Base-by-base conservation (phyloP, 2,888 invertebrate genomes). In the Philopedon plagiatum region DNA sequence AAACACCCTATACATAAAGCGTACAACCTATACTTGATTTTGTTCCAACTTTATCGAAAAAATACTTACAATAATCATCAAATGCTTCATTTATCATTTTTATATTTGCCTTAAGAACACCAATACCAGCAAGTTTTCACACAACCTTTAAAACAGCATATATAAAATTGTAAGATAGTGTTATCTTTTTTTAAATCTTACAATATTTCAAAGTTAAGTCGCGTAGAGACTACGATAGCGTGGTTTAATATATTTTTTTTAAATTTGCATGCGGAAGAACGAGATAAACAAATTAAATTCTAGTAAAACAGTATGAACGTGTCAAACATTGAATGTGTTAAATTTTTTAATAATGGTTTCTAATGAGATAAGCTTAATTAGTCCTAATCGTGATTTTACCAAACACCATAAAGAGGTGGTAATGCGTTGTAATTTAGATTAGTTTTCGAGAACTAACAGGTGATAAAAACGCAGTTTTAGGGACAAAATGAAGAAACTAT, bases 31-130 rank as follows among this genome's bases (percentile, higher is more conserved):
- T n/a, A n/a, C n/a, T n/a, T n/a, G n/a, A n/a, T n/a, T n/a, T n/a
- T n/a, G n/a, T n/a, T n/a, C n/a, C n/a, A n/a, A n/a, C n/a, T n/a
- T 18, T 15, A 15, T 18, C 5, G 26, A 7, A 60, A n/a, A 49
- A 61, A 2, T 26, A 62, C 85, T 78, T 79, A 86, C 85, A 85
- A 61, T 83, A 84, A 74, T 79, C 83, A 73, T 85, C 83, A 74
- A 83, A 85, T 13, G 84, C 84, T 79, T 85, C 85, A 77, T 85
- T 85, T 56, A 85, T 84, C 84, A 85, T 84, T 61, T 75, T 77
- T 60, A 39, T n/a, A n/a, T 34, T 49, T 37, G 61, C 19, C 44
- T 54, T 37, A 13, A 39, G 9, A 26, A 39, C 60, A 60, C 37
- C 11, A 54, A 9, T 21, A 54, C 23, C 19, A n/a, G 34, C 37